Evolutionary conservation across 1,140 invertebrate species (phyloP), one percentile per base, ranked within the genome.

Genomic region (Leptinotarsa texana): DNA sequence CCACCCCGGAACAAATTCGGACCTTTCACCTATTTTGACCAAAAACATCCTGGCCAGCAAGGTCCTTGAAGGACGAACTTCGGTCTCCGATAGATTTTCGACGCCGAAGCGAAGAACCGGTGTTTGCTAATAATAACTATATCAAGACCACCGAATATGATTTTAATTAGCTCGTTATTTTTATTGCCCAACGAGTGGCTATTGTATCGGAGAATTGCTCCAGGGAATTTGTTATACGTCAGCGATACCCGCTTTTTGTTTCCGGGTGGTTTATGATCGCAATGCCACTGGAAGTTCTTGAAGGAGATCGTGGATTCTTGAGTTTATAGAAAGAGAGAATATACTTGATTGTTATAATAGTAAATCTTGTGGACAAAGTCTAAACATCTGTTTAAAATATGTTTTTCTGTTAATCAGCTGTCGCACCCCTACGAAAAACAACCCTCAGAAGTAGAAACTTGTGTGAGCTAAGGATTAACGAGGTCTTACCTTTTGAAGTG

Each of bases 271-370:
- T 33, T 33, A 33, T 42, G 33, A 42, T 42, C 8, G 33, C 33
- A 42, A 42, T 42, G 33, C 33, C 33, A 42, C 8, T 11, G 33
- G 33, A 42, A 42, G 8, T 2, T 42, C 49, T 89, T 80, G 61
- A 85, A 87, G 15, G 90, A 88, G 11, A 90, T 86, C 24, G 89
- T 89, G 80, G 70, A 33, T 73, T 42, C 11, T 42, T 42, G 33
- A 33, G 33, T 2, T 11, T 33, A 33, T 33, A 33, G 33, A 27
- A 5, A 27, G 27, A 27, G 27, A 27, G 27, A 27, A 8, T 8
- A 33, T 33, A 33, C 27, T 33, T 33, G 6, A 33, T 33, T 33
- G 27, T 33, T 1, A 8, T 33, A 33, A 33, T 6, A 33, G 27
- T 33, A 6, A 33, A 6, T 33, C 5, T 8, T 33, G 27, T 33